Percentiles rank a stretch among this genome's conserved stretches.
These are phyloP conservation scores for Parasteatoda tepidariorum DNA, from an alignment of 1,140 invertebrate genomes.

Conservation along the genomic window DNA sequence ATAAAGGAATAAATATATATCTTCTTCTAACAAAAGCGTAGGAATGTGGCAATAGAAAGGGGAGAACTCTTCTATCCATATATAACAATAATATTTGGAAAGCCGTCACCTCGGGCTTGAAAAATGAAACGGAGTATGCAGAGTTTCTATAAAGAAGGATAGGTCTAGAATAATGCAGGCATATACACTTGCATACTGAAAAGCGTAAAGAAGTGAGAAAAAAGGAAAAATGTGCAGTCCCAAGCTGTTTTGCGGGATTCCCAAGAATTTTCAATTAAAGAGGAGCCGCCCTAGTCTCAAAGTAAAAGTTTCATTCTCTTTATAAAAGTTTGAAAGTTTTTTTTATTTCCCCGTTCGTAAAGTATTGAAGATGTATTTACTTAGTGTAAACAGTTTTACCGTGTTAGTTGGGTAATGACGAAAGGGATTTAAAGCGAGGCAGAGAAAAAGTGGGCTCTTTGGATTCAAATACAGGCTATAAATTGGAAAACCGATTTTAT, in stretches of 20 bases:
- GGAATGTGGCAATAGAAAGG: too few species aligned
- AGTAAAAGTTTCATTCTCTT: slow-evolving; percentile 22
- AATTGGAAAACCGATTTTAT: too few species aligned
- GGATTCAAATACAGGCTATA: too few species aligned
- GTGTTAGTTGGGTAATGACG: too few species aligned
- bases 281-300: background rate
- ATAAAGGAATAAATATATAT: background rate
- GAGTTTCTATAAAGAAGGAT: background rate
- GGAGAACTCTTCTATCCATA: background rate
- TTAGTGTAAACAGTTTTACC: background rate
- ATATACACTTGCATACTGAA: slow-evolving; percentile 13
- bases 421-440: too few species aligned
- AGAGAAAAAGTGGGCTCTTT: too few species aligned
- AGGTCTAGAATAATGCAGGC: background rate
- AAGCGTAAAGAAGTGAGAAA: background rate
- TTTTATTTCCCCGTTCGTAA: background rate
- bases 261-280: slow-evolving; percentile 41
- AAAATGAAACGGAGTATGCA: slow-evolving; percentile 19
- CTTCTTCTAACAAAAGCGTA: background rate
- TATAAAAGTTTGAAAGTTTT: background rate
- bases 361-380: background rate
- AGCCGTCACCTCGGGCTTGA: slow-evolving; percentile 30
- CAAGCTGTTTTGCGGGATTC: slow-evolving; percentile 18
- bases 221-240: slow-evolving; percentile 8
- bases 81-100: slow-evolving; percentile 44